These are phyloP conservation scores for Ooceraea biroi DNA, from an alignment of 1,140 invertebrate genomes.

Conservation along the genomic window DNA sequence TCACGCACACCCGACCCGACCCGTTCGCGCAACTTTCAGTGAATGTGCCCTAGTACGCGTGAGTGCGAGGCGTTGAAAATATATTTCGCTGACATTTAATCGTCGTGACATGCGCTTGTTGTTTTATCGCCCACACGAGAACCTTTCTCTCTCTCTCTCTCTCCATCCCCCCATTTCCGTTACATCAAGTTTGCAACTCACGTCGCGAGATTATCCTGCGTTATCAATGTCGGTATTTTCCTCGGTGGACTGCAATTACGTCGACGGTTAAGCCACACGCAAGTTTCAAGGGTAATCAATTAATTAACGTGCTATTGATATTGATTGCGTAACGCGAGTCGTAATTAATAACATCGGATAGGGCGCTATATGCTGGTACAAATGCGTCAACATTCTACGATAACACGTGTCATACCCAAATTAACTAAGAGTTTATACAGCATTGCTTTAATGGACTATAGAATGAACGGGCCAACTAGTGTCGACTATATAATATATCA, in stretches of 20 bases:
- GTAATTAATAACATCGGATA: constrained; percentile 48
- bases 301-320: constrained; percentile 40
- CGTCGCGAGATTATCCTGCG: constrained; percentile 25
- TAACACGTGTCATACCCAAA: constrained; percentile 18
- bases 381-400: constrained; percentile 12
- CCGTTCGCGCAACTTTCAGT: background rate
- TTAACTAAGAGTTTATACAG: constrained; percentile 35
- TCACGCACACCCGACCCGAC: constrained; percentile 14
- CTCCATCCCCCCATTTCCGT: background rate
- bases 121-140: constrained; percentile 30
- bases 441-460: constrained; percentile 40
- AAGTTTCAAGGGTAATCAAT: constrained; percentile 29
- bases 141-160: background rate
- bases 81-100: constrained; percentile 50
- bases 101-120: constrained; percentile 28
- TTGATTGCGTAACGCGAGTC: background rate
- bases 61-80: constrained; percentile 39
- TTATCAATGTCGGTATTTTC: constrained; percentile 1
- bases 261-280: background rate
- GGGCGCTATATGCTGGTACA: constrained; percentile 15
- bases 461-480: constrained; percentile 26
- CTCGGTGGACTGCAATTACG: background rate
- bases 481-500: background rate
- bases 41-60: too few relatives aligned
- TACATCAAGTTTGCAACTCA: constrained; percentile 16